These are phyloP conservation scores for Rana temporaria DNA, from an alignment of 2,113 vertebrate genomes.

Conservation along the genomic window DNA sequence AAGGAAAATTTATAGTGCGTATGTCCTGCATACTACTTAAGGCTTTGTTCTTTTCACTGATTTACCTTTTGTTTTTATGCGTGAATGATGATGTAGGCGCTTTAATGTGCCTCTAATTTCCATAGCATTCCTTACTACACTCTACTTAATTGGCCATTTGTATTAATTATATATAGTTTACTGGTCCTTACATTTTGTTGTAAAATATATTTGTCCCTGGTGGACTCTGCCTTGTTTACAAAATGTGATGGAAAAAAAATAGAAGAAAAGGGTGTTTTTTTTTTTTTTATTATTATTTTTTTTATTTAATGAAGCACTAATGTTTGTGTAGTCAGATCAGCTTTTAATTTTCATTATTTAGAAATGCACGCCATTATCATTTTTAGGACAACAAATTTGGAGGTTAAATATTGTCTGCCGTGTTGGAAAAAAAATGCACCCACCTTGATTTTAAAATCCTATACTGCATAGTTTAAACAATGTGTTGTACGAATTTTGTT, in stretches of 20 bases:
- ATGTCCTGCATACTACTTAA: not conserved
- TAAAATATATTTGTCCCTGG: constrained; percentile 20
- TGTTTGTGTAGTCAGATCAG: constrained; percentile 1
- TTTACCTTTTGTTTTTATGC: not conserved
- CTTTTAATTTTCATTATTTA: constrained; percentile 6
- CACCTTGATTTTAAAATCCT: not conserved
- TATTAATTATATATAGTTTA: not conserved
- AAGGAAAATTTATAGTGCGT: not conserved
- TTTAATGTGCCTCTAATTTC: not conserved
- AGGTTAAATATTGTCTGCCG: not conserved
- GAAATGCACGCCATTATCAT: not conserved
- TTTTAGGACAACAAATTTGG: not conserved
- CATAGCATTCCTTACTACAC: not conserved
- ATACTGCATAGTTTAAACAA: not conserved
- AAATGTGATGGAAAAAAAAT: not conserved
- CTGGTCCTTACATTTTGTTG: not conserved
- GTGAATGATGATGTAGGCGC: not conserved
- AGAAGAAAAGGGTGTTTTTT: not conserved
- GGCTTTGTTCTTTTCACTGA: too few species aligned
- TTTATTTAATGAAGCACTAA: constrained; percentile 3
- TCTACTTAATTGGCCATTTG: too few species aligned
- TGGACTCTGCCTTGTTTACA: not conserved
- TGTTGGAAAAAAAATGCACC: not conserved
- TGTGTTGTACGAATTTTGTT: not conserved
- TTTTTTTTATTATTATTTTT: not conserved